A percentile compares a stretch with the other conserved stretches of the same genome.
These are phyloP conservation scores for Oreochromis aureus DNA, from an alignment of 2,113 vertebrate species.

Conservation along the genomic window DNA sequence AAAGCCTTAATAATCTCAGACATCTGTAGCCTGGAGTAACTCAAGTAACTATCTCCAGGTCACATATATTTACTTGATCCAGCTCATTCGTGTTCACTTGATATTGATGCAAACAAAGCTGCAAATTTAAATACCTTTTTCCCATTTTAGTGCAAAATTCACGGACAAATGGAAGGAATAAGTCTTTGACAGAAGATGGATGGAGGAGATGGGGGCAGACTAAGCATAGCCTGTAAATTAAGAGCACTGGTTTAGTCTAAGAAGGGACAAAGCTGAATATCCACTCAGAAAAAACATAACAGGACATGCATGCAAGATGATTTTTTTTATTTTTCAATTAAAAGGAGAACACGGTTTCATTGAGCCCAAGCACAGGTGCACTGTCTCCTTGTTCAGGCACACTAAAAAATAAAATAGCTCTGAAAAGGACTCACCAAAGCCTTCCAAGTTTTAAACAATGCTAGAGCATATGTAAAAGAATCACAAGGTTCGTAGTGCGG, in stretches of 20 bases:
- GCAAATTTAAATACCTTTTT: background rate
- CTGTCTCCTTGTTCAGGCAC: background rate
- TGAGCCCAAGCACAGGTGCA: background rate
- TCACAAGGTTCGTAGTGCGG: background rate
- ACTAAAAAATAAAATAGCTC: background rate
- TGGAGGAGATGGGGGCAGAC: background rate
- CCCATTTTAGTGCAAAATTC: background rate
- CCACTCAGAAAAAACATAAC: background rate
- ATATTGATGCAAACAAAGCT: background rate
- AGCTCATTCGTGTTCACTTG: background rate
- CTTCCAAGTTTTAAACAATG: background rate
- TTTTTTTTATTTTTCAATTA: background rate
- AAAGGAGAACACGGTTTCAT: background rate
- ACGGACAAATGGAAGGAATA: background rate
- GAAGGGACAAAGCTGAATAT: background rate
- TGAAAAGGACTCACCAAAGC: background rate
- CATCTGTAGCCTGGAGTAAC: background rate
- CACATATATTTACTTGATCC: background rate
- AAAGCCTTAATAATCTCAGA: background rate
- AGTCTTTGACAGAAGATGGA: background rate
- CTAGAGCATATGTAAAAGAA: background rate
- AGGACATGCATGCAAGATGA: background rate
- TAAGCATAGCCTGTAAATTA: background rate
- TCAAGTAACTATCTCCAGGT: background rate
- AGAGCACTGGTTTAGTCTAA: background rate